phyloP scores from a whole-genome alignment of 2,888 invertebrate genomes.

The Caenorhabditis sp. region DNA sequence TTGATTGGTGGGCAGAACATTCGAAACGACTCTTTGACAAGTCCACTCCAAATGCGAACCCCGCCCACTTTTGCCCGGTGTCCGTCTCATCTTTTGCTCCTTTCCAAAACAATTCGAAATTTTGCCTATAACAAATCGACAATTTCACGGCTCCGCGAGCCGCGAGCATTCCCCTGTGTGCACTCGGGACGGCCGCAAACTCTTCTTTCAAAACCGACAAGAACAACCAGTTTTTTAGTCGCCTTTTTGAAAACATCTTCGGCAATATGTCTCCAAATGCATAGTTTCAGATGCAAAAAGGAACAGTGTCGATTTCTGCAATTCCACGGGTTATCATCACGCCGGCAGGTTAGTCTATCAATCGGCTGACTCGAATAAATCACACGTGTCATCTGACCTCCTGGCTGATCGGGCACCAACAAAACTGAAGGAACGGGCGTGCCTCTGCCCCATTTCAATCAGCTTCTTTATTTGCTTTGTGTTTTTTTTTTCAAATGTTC shows the following conservation, averaged over 20 bases:
- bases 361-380: conserved; percentile 10
- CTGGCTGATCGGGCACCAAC: too few species aligned
- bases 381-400: conserved; percentile 1
- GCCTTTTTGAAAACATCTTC: background rate
- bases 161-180: conserved; percentile 48
- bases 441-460: too few species aligned
- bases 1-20: too few species aligned
- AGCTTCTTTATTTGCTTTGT: too few species aligned
- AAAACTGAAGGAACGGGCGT: too few species aligned
- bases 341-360: conserved; percentile 18
- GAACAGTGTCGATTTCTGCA: conserved; percentile 9
- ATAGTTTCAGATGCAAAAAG: conserved; percentile 5
- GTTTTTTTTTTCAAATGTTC: too few species aligned
- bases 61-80: background rate
- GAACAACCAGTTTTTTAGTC: conserved; percentile 34
- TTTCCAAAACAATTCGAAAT: conserved; percentile 10
- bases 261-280: background rate
- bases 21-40: background rate
- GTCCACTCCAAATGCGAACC: too few species aligned
- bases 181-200: conserved; percentile 17
- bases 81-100: background rate
- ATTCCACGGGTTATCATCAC: conserved; percentile 44
- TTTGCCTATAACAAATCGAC: background rate
- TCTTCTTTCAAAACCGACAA: conserved; percentile 8
- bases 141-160: conserved; percentile 19